These are phyloP conservation scores for Drosophila sordidapex DNA, from an alignment of 2,888 invertebrate species.

Conservation along the genomic window DNA sequence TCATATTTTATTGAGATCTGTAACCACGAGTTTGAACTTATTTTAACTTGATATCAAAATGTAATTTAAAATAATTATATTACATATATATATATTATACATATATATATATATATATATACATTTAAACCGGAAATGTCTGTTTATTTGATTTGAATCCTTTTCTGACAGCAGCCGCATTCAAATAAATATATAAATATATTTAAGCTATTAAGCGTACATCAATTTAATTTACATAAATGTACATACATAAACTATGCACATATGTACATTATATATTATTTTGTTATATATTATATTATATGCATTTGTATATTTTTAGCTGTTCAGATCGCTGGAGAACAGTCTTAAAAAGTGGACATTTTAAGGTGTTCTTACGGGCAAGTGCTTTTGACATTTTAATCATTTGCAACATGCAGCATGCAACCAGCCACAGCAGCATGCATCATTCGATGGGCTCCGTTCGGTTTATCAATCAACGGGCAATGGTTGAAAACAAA, in stretches of 20 bases:
- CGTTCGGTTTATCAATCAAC: constrained; percentile 55
- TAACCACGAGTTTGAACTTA: neutral
- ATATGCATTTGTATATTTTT: no score
- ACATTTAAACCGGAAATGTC: no score
- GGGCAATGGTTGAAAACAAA: constrained; percentile 49
- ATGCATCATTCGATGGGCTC: constrained; percentile 1
- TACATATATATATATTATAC: no score
- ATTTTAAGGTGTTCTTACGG: neutral
- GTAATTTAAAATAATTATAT: neutral
- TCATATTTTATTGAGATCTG: neutral
- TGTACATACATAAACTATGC: neutral
- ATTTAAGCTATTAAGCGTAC: neutral
- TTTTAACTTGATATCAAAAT: neutral
- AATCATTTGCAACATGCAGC: constrained; percentile 2
- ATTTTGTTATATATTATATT: no score
- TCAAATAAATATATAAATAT: neutral
- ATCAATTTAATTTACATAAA: no score
- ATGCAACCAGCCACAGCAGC: neutral
- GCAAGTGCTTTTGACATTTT: neutral
- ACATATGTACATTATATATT: no score
- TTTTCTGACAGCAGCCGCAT: neutral
- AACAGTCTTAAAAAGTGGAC: neutral
- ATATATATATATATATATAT: no score
- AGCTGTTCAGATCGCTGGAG: neutral
- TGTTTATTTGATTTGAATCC: neutral